These are phyloP conservation scores for Calameuta pallipes DNA, from an alignment of 2,888 invertebrate species.

Conservation along the genomic window DNA sequence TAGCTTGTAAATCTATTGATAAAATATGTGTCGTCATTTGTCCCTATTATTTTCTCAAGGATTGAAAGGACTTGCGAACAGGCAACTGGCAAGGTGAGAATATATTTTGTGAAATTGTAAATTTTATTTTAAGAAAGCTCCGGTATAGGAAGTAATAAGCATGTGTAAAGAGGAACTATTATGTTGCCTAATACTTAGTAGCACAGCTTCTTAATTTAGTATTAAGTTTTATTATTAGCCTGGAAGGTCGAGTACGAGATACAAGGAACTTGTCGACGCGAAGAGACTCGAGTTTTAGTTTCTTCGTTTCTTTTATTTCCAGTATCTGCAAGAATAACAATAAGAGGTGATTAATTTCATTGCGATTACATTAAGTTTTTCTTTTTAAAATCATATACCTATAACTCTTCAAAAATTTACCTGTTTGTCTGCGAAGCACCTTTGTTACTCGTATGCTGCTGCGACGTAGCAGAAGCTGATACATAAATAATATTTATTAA, in stretches of 20 bases:
- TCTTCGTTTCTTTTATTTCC: constrained; percentile 11
- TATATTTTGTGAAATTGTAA: not conserved
- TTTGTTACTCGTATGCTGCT: constrained; percentile 16
- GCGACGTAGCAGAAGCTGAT: constrained; percentile 13
- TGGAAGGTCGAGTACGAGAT: constrained; percentile 3
- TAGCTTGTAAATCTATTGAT: constrained; percentile 55
- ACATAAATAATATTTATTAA: not conserved
- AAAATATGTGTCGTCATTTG: constrained; percentile 36
- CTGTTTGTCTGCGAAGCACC: constrained; percentile 16
- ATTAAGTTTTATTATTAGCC: constrained; percentile 3
- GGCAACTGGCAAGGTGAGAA: not conserved
- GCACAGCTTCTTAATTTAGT: constrained; percentile 9
- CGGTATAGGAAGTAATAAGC: constrained; percentile 7
- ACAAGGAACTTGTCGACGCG: constrained; percentile 17
- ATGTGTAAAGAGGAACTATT: constrained; percentile 18
- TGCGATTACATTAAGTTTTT: not conserved
- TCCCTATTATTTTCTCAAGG: not conserved
- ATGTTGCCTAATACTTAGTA: constrained; percentile 9
- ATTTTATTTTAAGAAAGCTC: constrained; percentile 8
- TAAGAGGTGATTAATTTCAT: not conserved
- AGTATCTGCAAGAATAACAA: constrained; percentile 13
- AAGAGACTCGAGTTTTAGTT: not conserved
- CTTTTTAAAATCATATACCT: no score
- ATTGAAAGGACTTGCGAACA: not conserved
- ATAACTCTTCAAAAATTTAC: not conserved